Base-by-base conservation (phyloP, 1,140 invertebrate genomes). In the Trichonephila inaurata region DNA sequence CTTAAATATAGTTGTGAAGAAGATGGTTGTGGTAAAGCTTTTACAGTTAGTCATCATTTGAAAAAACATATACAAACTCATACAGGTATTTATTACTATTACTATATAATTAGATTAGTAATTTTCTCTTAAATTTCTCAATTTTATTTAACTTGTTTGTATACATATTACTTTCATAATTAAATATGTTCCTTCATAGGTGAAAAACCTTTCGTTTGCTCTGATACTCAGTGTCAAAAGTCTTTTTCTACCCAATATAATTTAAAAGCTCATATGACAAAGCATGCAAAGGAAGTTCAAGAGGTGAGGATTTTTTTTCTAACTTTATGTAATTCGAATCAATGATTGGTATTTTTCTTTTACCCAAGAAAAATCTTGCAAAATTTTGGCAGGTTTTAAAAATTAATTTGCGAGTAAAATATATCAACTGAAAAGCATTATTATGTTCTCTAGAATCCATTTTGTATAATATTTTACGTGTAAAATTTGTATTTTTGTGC, bases 21-120 rank as follows among this genome's bases (percentile, higher is more conserved):
- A 95, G 97, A 97, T 95, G 98, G 98, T 40, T 99, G 98, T 95
- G 97, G 97, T 51, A 99, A 98, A 95, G 97, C 98, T 0, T 99
- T 99, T 95, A 98, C 98, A 12, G 98, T 98, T 24, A 98, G 98
- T 81, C 98, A 99, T 96, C 98, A 99, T 96, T 96, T 99, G 66
- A 99, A 99, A 96, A 98, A 98, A 4, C 98, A 98, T 95, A 96
- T 96, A 82, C 96, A 97, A 94, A 97, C 97, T 44, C 97, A 98
- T 95, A 97, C 97, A 62, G 97, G 97, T 94, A 90, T 21, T 61
- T 60, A 28, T 85, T 16, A 18, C 51, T 19, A 40, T 28, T 69
- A n/a, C 12, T 66, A 12, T n/a, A 28, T 28, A 69, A 69, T 2
- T 69, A n/a, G 7, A 51, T 51, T 51, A 10, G 0, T 51, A 51